Evolutionary conservation across 2,113 vertebrate species (phyloP), one percentile per base, ranked within the genome.

Genomic region (Salvator merianae): DNA sequence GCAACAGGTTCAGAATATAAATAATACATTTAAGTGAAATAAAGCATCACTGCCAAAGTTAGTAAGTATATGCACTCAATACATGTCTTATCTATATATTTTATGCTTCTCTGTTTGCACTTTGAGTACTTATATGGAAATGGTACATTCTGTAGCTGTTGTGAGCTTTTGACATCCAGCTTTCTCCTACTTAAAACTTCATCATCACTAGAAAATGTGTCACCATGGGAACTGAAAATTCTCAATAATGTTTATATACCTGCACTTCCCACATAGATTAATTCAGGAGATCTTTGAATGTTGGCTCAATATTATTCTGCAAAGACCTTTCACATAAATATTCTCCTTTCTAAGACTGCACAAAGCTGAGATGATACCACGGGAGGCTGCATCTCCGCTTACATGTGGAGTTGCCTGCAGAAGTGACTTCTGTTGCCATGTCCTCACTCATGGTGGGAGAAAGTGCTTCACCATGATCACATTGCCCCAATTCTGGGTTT

Each of bases 111-210:
- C 22, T 71, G 40, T 32, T 62, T 13, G 3, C n/a, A 43, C 12
- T 71, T 71, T 9, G 4, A 38, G 36, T 1, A 72, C 7, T 40
- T 40, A 3, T 30, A 24, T 9, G 66, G 66, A 82, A 88, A 0
- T 34, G 24, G 1, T 8, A 3, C 9, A 5, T 76, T 22, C 1
- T 3, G 18, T 40, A 38, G 28, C 80, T 36, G 62, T 86, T 87
- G 88, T 86, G 83, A 69, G 18, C 83, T 91, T 80, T 90, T 84
- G 72, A 93, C 91, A 91, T 93, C 91, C 91, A 86, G 84, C 86
- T 89, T 93, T 91, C 90, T 92, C 84, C 79, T 88, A 0, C 36
- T 43, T 73, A 63, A 69, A 63, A 78, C n/a, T 91, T 91, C 86
- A 81, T 90, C 89, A 88, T 22, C 1, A 77, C 74, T 90, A 84